These are phyloP conservation scores for Allophyes oxyacanthae DNA, from an alignment of 2,888 invertebrate species.

Conservation along the genomic window DNA sequence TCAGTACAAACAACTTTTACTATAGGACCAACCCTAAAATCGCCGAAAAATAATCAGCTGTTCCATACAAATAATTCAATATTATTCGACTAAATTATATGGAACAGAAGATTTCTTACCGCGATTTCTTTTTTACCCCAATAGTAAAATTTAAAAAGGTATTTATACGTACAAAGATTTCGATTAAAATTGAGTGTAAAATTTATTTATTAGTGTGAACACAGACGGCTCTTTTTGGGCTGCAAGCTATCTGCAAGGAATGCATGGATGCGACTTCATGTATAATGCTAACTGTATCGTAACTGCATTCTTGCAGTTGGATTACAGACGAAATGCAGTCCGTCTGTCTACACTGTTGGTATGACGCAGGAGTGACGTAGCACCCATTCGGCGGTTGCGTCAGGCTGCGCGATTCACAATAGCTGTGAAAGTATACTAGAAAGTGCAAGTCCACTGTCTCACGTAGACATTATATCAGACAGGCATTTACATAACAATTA, in stretches of 20 bases:
- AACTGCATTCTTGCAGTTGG: too few relatives aligned
- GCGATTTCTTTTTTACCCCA: too few relatives aligned
- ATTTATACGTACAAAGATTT: neutral
- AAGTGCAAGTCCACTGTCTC: conserved; percentile 84
- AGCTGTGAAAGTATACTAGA: conserved; percentile 87
- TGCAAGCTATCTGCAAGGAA: neutral
- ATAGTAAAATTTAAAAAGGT: neutral
- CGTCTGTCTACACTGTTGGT: conserved; percentile 19
- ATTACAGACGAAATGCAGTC: neutral
- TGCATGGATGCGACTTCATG: neutral
- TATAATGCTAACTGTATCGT: too few relatives aligned
- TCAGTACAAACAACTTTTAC: too few relatives aligned
- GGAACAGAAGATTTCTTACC: too few relatives aligned
- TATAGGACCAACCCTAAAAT: too few relatives aligned
- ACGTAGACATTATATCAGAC: conserved; percentile 86
- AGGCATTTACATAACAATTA: conserved; percentile 84
- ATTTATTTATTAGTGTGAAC: too few relatives aligned
- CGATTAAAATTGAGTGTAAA: neutral
- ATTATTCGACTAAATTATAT: too few relatives aligned
- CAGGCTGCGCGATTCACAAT: conserved; percentile 74
- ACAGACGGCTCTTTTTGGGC: neutral
- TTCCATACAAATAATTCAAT: too few relatives aligned
- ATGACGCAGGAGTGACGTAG: conserved; percentile 60
- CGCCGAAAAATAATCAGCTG: too few relatives aligned
- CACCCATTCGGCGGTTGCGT: conserved; percentile 73